phyloP scores from a whole-genome alignment of 2,888 invertebrate genomes.

The Strigamia crassipes region DNA sequence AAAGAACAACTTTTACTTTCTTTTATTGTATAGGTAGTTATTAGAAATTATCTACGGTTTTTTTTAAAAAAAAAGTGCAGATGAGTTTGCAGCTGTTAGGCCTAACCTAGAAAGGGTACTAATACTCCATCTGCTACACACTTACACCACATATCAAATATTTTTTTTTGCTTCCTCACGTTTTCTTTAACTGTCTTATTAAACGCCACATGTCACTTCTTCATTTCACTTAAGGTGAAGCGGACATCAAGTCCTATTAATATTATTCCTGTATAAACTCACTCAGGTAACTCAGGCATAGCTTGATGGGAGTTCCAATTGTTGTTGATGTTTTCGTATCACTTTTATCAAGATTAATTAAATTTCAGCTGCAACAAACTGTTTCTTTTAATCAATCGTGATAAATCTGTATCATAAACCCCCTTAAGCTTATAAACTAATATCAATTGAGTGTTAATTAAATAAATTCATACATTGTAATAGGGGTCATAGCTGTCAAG shows the following conservation, averaged over 20 bases:
- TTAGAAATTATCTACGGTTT: neutral
- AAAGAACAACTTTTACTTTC: neutral
- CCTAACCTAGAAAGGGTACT: neutral
- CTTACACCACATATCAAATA: constrained; percentile 1
- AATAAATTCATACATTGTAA: neutral
- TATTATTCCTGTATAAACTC: neutral
- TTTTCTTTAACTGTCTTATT: constrained; percentile 28
- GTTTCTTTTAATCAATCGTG: neutral
- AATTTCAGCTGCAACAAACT: neutral
- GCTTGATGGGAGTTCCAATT: neutral
- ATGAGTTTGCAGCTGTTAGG: constrained; percentile 7
- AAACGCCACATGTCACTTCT: constrained; percentile 3
- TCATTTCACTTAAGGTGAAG: neutral
- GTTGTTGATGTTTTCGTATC: neutral
- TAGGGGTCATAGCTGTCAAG: no score
- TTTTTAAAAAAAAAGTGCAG: neutral
- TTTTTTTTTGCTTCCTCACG: neutral
- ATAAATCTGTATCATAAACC: neutral
- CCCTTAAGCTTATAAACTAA: neutral
- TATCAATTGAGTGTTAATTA: neutral
- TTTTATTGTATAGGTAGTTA: neutral
- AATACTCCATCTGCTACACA: constrained; percentile 28
- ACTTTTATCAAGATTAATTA: neutral
- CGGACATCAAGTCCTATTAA: constrained; percentile 1
- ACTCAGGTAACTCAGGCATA: neutral